phyloP scores from a whole-genome alignment of 2,797 vertebrate species.

The Acipenser transmontanus region DNA sequence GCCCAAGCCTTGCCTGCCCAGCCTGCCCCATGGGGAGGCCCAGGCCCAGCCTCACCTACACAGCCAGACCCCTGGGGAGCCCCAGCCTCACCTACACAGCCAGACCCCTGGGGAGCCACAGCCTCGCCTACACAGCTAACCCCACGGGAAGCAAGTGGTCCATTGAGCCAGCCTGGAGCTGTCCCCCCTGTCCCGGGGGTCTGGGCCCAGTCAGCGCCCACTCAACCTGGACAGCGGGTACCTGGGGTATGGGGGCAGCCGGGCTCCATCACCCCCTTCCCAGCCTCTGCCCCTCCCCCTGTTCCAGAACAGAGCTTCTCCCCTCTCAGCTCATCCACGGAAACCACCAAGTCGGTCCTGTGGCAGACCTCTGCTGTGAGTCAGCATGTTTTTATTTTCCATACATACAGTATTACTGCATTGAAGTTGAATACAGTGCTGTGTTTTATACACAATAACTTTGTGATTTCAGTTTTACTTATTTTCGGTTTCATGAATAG shows the following conservation, averaged over 20 bases:
- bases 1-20: constrained; percentile 22
- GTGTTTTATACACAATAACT: too few relatives aligned
- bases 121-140: background rate
- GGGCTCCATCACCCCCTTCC: background rate
- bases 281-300: background rate
- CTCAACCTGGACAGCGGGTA: too few relatives aligned
- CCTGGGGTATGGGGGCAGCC: constrained; percentile 7
- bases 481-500: too few relatives aligned
- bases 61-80: constrained; percentile 13
- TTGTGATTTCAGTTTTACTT: too few relatives aligned
- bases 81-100: background rate
- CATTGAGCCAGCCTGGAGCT: too few relatives aligned
- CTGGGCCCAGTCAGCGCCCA: too few relatives aligned
- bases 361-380: constrained; percentile 12
- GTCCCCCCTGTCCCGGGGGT: too few relatives aligned
- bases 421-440: too few relatives aligned
- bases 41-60: constrained; percentile 13
- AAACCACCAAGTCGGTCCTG: constrained; percentile 11
- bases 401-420: background rate
- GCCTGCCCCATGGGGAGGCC: constrained; percentile 19
- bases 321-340: constrained; percentile 4
- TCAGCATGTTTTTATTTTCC: background rate
- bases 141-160: too few relatives aligned
- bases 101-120: background rate
- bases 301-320: constrained; percentile 1